A percentile compares a stretch with the other conserved stretches of the same genome.
Conservation (phyloP, 2,888 invertebrate genomes). For the Cataglyphis cursor region DNA sequence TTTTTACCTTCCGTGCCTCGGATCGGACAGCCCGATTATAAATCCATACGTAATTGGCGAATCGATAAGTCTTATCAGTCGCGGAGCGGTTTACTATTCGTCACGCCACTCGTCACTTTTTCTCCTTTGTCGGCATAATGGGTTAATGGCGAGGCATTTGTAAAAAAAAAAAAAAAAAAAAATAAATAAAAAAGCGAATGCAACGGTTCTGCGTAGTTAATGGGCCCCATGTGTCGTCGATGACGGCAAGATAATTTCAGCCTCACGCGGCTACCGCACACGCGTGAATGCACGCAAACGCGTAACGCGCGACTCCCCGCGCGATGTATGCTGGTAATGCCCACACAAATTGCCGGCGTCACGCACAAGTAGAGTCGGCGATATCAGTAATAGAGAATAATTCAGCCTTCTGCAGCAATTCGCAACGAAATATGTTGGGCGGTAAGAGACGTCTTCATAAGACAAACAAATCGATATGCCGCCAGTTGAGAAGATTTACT, state of each 20-base stretch:
- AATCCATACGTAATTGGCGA: constrained; percentile 58
- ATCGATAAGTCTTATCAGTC: constrained; percentile 62
- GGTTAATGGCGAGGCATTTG: constrained; percentile 62
- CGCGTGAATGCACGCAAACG: constrained; percentile 35
- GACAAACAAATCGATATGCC: constrained; percentile 32
- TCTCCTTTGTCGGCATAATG: constrained; percentile 49
- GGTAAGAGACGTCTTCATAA: constrained; percentile 21
- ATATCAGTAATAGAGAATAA: constrained; percentile 56
- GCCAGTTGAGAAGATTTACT: neutral
- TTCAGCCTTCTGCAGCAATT: constrained; percentile 34
- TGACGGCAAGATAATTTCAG: constrained; percentile 72
- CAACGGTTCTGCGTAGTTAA: constrained; percentile 70
- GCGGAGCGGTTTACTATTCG: constrained; percentile 20
- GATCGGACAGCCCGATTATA: constrained; percentile 25
- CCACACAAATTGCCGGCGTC: constrained; percentile 64
- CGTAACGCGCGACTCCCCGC: neutral
- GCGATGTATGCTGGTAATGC: constrained; percentile 21
- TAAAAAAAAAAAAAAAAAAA: constrained; percentile 7
- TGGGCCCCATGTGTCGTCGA: constrained; percentile 62
- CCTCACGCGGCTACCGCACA: constrained; percentile 22
- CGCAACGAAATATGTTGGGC: constrained; percentile 34
- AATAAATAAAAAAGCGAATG: constrained; percentile 41
- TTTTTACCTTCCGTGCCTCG: constrained; percentile 23
- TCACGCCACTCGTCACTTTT: constrained; percentile 34
- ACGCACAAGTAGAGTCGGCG: constrained; percentile 61